These are phyloP conservation scores for Diprion similis DNA, from an alignment of 1,140 invertebrate species.

Conservation along the genomic window DNA sequence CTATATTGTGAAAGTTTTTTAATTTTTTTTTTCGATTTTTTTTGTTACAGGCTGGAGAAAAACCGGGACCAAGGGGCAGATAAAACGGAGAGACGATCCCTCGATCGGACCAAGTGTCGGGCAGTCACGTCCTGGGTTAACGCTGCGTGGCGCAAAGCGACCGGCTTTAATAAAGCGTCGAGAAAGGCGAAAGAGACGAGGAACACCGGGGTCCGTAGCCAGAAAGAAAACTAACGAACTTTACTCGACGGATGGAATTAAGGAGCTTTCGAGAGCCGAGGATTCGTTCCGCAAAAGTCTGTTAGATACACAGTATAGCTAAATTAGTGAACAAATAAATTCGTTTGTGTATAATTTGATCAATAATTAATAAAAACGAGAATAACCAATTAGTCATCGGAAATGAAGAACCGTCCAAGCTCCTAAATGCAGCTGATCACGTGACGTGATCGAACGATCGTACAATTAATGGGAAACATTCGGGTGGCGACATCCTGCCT, in stretches of 20 bases:
- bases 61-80: slow-evolving; percentile 6
- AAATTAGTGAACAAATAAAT: too few species aligned
- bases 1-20: not conserved
- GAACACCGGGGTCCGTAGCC: slow-evolving; percentile 28
- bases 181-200: slow-evolving; percentile 28
- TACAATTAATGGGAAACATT: slow-evolving; percentile 52
- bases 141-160: slow-evolving; percentile 45
- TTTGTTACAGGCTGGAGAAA: not conserved
- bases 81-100: not conserved
- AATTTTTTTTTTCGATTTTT: not conserved
- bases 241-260: too few species aligned
- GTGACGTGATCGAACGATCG: not conserved
- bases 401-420: too few species aligned
- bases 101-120: not conserved
- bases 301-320: too few species aligned
- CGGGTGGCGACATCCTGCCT: slow-evolving; percentile 50
- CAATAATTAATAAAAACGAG: too few species aligned
- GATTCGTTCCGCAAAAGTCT: too few species aligned
- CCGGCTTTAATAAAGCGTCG: slow-evolving; percentile 43
- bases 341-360: too few species aligned
- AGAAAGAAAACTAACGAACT: slow-evolving; percentile 15
- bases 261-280: too few species aligned
- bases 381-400: too few species aligned
- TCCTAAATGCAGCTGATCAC: too few species aligned
- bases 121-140: slow-evolving; percentile 45